Evolutionary conservation across 1,140 invertebrate genomes (phyloP), one percentile per base, ranked within the genome.

Genomic region (Drusus annulatus): DNA sequence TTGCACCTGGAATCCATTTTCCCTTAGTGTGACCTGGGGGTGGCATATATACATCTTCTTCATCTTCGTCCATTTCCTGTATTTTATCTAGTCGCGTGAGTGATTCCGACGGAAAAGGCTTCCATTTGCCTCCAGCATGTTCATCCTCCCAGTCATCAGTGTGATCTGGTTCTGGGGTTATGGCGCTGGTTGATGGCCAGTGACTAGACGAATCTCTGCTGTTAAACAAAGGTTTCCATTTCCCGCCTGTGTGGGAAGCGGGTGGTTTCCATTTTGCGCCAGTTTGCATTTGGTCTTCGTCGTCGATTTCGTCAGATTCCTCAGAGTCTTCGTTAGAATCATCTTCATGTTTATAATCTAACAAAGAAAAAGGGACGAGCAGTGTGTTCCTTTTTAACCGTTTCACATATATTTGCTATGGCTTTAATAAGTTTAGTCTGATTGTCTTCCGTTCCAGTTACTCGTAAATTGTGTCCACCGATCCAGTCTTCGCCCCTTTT

Each of bases 1-100:
- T 88, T 65, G 86, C 91, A 45, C 93, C 93, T 5, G 94, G 94
- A 69, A 94, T 91, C 94, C 94, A 95, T 89, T 95, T 95, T 7
- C 94, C 94, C 86, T 93, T 92, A 0, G 94, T 94, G 80, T 94
- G 92, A 62, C 91, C 91, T 8, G 92, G 92, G 4, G 93, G 93
- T 17, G 93, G 94, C 78, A 90, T 88, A 25, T 89, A 87, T 76
- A 87, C 86, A 75, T 89, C 87, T 77, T 89, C 88, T 52, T 90
- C 89, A 1, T 89, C 89, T 7, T 84, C 81, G 73, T 78, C 84
- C 4, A 76, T 50, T 36, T 84, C 84, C 65, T 84, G 82, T 83
- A 84, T 84, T 84, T 87, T 86, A 17, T 84, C 76, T 28, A 63
- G 45, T 80, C 73, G 79, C 28, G 82, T 28, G 23, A 86, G 85